Conservation (phyloP, 2,888 invertebrate species). For the Amorpha juglandis region DNA sequence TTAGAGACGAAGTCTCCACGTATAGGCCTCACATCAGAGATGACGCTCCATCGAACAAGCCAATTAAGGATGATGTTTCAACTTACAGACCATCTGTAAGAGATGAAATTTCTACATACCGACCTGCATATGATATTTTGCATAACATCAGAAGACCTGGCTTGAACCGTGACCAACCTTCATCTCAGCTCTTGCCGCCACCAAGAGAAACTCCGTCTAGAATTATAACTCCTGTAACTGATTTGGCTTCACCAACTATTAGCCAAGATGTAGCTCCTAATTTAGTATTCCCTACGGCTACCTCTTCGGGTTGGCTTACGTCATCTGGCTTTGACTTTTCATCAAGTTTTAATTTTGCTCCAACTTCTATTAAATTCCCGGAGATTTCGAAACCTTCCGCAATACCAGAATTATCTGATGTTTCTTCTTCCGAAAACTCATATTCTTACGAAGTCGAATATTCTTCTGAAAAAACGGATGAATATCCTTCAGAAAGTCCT, state of each 20-base stretch:
- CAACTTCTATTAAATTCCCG: conserved; percentile 67
- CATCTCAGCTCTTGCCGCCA: conserved; percentile 71
- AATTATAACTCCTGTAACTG: conserved; percentile 46
- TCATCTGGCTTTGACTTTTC: conserved; percentile 75
- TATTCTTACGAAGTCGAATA: conserved; percentile 61
- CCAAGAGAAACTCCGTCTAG: conserved; percentile 61
- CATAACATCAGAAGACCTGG: conserved; percentile 70
- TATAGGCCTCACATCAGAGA: conserved; percentile 65
- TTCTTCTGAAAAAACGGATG: conserved; percentile 57
- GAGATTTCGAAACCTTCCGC: conserved; percentile 51
- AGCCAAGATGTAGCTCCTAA: conserved; percentile 50
- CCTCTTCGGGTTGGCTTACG: conserved; percentile 76
- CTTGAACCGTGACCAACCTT: conserved; percentile 68
- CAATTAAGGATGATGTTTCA: conserved; percentile 70
- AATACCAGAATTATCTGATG: conserved; percentile 44
- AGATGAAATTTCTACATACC: conserved; percentile 74
- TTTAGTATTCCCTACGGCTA: conserved; percentile 73
- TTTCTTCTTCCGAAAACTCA: conserved; percentile 55
- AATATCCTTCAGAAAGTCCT: conserved; percentile 52
- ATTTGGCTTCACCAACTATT: conserved; percentile 48
- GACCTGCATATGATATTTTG: conserved; percentile 68
- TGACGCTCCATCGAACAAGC: conserved; percentile 70
- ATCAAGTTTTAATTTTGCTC: conserved; percentile 70
- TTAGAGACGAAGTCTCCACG: conserved; percentile 73
- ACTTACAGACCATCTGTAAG: conserved; percentile 68